Base-by-base conservation (phyloP, 2,888 invertebrate genomes). In the Cephus runcator region DNA sequence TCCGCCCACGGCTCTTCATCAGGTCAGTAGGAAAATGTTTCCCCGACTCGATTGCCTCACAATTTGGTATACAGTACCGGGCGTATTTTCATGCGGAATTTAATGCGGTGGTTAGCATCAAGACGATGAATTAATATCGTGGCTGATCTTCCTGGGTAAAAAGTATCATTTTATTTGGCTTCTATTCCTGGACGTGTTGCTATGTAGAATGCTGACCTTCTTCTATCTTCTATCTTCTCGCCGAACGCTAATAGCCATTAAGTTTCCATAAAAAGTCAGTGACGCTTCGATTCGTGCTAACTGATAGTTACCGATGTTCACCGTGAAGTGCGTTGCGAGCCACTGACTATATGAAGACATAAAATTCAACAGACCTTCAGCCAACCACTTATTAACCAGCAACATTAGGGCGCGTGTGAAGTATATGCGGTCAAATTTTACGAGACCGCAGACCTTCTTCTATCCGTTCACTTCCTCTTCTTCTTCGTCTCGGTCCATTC, bases 1-100 rank as follows among this genome's bases (percentile, higher is more conserved):
- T 84, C 90, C 90, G 73, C 97, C 97, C 93, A 96, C 96, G 90
- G 95, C 96, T 91, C 95, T 97, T 88, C 97, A 97, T 93, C 97
- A 97, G 96, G 97, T 97, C 93, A 93, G 94, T 94, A 90, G 0
- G 15, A 15, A 33, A 69, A 69, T 71, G 30, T 23, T 9, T 2
- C 9, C 56, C 23, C 9, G 23, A 23, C 23, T 0, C 23, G 2
- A 56, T 9, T 23, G 56, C 9, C 23, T 9, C 56, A 9, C 9
- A 56, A 23, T 9, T 56, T 56, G 40, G 40, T 2, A 6, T 9
- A 9, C 56, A 56, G 56, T 0, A 9, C 56, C 15, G 9, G 56
- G 1, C 23, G 23, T 15, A 9, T 9, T 56, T 23, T 9, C 56
- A 15, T 6, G 23, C 9, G 9, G 23, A 56, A 23, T 23, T 56